phyloP scores from a whole-genome alignment of 2,888 invertebrate genomes.

The Tetrapedia diversipes region DNA sequence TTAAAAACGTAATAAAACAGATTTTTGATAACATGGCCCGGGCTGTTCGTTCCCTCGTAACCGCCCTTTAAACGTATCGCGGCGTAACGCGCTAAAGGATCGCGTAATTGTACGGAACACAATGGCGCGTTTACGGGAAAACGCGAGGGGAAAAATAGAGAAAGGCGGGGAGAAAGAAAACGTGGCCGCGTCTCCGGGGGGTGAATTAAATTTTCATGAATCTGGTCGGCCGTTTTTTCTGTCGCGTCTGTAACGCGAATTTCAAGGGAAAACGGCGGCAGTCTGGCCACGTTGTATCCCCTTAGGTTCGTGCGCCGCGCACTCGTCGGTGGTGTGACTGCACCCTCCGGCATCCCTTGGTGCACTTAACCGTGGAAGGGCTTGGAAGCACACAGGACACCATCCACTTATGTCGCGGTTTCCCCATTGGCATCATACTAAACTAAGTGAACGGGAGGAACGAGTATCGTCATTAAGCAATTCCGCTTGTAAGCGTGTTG shows the following conservation, averaged over 20 bases:
- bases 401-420: slow-evolving; percentile 77
- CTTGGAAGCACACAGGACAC: slow-evolving; percentile 72
- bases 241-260: slow-evolving; percentile 27
- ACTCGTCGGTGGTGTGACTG: slow-evolving; percentile 64
- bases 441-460: slow-evolving; percentile 77
- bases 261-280: slow-evolving; percentile 36
- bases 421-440: slow-evolving; percentile 71
- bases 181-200: background rate
- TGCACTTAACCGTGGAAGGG: slow-evolving; percentile 75
- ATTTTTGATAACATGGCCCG: slow-evolving; percentile 12
- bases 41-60: background rate
- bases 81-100: background rate
- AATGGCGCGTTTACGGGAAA: background rate
- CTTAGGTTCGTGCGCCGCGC: slow-evolving; percentile 48
- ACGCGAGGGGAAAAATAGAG: too few relatives aligned
- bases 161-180: background rate
- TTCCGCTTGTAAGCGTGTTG: slow-evolving; percentile 68
- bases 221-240: background rate
- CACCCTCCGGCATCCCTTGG: slow-evolving; percentile 70
- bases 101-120: slow-evolving; percentile 4
- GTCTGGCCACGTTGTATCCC: slow-evolving; percentile 42
- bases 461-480: slow-evolving; percentile 76
- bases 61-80: background rate
- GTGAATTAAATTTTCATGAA: slow-evolving; percentile 24
- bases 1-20: slow-evolving; percentile 18